A percentile compares a stretch with the other conserved stretches of the same genome.
Evolutionary conservation across 2,113 vertebrate genomes (phyloP).

Genomic region (Eclectus roratus): DNA sequence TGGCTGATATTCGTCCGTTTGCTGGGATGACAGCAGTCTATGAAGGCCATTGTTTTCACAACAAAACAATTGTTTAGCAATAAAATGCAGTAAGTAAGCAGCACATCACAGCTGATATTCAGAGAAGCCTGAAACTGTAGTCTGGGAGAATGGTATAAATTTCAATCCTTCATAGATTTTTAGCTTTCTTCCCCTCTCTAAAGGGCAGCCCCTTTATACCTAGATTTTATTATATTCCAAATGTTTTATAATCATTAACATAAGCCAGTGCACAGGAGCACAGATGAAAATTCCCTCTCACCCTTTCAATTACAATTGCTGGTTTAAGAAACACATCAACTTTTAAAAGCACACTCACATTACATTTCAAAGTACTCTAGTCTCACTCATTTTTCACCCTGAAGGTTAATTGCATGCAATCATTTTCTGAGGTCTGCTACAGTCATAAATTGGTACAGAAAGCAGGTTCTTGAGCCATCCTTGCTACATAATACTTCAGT

Average conservation of each 20-base stretch:
- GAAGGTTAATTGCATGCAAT: not conserved
- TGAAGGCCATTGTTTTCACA: not conserved
- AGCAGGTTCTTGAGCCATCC: not conserved
- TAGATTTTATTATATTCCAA: not conserved
- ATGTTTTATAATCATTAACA: not conserved
- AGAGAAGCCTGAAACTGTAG: not conserved
- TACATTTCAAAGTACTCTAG: not conserved
- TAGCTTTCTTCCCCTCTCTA: not conserved
- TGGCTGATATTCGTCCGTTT: not conserved
- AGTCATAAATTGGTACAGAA: not conserved
- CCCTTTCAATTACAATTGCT: not conserved
- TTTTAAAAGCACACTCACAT: fast-evolving
- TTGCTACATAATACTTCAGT: not conserved
- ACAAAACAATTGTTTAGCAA: not conserved
- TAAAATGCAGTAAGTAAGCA: not conserved
- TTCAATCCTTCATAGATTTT: not conserved
- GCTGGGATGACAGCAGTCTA: not conserved
- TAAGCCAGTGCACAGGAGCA: not conserved
- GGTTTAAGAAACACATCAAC: not conserved
- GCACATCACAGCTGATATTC: not conserved
- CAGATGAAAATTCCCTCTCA: not conserved
- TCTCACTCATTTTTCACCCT: not conserved
- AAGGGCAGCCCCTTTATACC: not conserved
- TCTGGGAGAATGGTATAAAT: not conserved
- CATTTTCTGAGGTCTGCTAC: not conserved